These are phyloP conservation scores for Magallana ariakensis DNA, from an alignment of 1,140 invertebrate genomes.

Conservation along the genomic window DNA sequence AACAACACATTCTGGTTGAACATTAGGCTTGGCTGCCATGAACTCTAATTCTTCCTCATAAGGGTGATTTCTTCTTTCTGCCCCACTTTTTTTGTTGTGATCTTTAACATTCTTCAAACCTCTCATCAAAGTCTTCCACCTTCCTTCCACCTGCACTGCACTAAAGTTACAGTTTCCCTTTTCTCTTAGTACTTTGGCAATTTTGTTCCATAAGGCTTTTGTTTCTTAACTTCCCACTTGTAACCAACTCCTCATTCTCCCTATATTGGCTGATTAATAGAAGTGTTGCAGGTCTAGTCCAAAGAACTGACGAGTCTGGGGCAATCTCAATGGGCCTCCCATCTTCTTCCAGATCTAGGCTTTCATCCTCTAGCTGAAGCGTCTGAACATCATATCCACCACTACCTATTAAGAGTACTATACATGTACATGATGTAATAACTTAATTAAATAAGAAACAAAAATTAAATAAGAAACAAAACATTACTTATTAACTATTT, in stretches of 20 bases:
- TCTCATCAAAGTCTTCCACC: constrained; percentile 49
- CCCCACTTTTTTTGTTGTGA: constrained; percentile 49
- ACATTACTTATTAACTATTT: background rate
- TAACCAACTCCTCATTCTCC: constrained; percentile 1
- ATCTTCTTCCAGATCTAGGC: background rate
- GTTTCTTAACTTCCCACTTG: background rate
- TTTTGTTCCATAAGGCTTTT: constrained; percentile 43
- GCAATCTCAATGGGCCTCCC: constrained; percentile 21
- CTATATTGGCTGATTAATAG: constrained; percentile 14
- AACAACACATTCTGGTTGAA: constrained; percentile 15
- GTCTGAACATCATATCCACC: constrained; percentile 25
- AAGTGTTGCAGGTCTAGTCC: constrained; percentile 37
- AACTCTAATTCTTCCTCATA: constrained; percentile 47
- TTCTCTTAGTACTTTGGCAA: constrained; percentile 16
- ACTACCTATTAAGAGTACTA: background rate
- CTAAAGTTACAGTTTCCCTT: background rate
- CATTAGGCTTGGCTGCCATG: constrained; percentile 14
- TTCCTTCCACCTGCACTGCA: constrained; percentile 42
- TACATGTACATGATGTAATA: no score
- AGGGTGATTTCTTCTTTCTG: constrained; percentile 10
- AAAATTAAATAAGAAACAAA: background rate
- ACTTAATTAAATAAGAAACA: no score
- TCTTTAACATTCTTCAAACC: constrained; percentile 48
- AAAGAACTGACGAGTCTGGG: constrained; percentile 54
- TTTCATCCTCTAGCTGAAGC: no score